Evolutionary conservation across 1,140 invertebrate genomes (phyloP).

Genomic region (Planococcus citri): DNA sequence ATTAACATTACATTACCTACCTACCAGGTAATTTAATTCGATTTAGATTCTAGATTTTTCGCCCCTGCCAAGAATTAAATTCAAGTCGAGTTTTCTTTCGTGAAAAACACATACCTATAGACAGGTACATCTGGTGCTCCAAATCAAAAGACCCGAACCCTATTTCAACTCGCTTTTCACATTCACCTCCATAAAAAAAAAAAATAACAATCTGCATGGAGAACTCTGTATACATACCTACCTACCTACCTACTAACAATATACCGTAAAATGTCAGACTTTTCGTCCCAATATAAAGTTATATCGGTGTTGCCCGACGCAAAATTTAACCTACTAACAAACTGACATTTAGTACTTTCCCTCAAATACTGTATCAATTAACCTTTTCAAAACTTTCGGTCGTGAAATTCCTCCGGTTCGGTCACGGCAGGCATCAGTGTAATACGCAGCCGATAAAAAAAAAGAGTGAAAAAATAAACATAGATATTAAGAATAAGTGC

Average conservation of each 20-base stretch:
- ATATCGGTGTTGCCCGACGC: neutral
- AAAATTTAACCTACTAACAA: slow-evolving; percentile 18
- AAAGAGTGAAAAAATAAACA: neutral
- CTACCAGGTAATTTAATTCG: too few relatives aligned
- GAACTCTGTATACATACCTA: too few relatives aligned
- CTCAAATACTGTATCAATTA: slow-evolving; percentile 8
- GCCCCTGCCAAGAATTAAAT: too few relatives aligned
- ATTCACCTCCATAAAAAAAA: neutral
- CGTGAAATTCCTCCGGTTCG: neutral
- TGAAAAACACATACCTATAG: too few relatives aligned
- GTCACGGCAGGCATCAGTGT: neutral
- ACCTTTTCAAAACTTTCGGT: slow-evolving; percentile 11
- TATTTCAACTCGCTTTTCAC: too few relatives aligned
- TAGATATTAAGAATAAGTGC: neutral
- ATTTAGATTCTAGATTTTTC: too few relatives aligned
- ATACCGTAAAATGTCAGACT: neutral
- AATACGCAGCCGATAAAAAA: too few relatives aligned
- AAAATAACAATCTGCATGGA: neutral
- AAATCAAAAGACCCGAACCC: too few relatives aligned
- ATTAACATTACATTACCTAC: too few relatives aligned
- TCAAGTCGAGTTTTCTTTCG: too few relatives aligned
- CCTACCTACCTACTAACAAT: too few relatives aligned
- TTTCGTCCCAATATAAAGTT: neutral
- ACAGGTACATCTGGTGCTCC: too few relatives aligned
- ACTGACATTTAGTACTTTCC: slow-evolving; percentile 12